These are phyloP conservation scores for Catostylus mosaicus DNA, from an alignment of 30 jellyfish, hydroid and myxozoan species.

Conservation along the genomic window DNA sequence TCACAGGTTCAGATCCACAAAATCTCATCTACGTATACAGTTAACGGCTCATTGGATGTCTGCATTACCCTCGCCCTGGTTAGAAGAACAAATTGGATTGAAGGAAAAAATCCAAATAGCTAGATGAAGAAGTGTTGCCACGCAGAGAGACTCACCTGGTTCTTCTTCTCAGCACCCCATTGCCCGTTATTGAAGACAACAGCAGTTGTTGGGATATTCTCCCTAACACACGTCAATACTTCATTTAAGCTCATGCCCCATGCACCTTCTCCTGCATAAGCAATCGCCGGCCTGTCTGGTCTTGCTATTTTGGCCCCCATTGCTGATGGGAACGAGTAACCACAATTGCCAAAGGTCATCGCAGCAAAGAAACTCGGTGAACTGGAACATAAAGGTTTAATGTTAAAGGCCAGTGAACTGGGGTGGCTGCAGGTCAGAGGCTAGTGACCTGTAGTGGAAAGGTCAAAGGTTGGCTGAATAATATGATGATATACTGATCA, in stretches of 20 bases:
- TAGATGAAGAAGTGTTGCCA: no score
- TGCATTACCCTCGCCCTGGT: no score
- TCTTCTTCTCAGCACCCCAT: conserved; percentile 94
- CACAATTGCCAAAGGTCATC: conserved; percentile 86
- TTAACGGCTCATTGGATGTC: no score
- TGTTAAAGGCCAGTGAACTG: not conserved
- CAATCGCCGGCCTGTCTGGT: conserved; percentile 90
- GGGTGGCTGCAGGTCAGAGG: not conserved
- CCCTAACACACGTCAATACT: conserved; percentile 76
- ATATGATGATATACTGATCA: no score
- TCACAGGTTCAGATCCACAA: no score
- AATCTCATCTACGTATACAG: no score
- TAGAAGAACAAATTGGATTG: no score
- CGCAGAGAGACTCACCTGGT: conserved; percentile 58
- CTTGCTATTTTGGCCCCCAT: conserved; percentile 86
- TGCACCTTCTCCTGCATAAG: conserved; percentile 96
- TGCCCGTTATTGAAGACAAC: conserved; percentile 80
- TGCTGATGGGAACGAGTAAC: conserved; percentile 78
- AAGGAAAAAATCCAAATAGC: no score
- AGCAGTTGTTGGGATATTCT: conserved; percentile 79
- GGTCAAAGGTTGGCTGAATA: no score
- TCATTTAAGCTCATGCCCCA: conserved; percentile 91
- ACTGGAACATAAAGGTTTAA: conserved; percentile 5
- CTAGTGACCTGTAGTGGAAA: no score
- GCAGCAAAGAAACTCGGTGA: conserved; percentile 89